Base-by-base conservation (phyloP, 1,140 invertebrate genomes). In the Bombyx mori region DNA sequence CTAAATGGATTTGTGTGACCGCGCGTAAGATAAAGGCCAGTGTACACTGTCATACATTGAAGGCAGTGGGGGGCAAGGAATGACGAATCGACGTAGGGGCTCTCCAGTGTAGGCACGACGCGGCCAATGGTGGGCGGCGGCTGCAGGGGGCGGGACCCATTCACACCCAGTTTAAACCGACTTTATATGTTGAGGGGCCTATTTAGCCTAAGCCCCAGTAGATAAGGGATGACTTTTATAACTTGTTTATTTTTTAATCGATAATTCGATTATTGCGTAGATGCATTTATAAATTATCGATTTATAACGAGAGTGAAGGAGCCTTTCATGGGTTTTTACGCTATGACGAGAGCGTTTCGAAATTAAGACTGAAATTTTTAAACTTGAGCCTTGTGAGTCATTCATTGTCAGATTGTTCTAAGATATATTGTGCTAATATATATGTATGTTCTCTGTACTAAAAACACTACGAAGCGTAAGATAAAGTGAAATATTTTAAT, bases 1-100 rank as follows among this genome's bases (percentile, higher is more conserved):
- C 81, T 86, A 82, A 86, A 79, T 82, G 73, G 73, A 73, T 73
- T 71, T 71, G 74, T 74, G 69, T 77, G 73, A 74, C 77, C 67
- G 76, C 71, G 73, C 78, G 78, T 70, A 81, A 80, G 75, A 82
- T 84, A 86, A 84, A 82, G 79, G 66, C 71, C 66, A 69, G 75
- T 67, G 61, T 69, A 68, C 69, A 67, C 60, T 54, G 63, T 73
- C 60, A 53, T 76, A 86, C 77, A 71, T 65, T 48, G 18, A 9
- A 26, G 57, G 69, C 61, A 75, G 73, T 76, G 79, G 75, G 66
- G 68, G 78, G 69, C 64, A 65, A 58, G 65, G 52, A 56, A 59
- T 66, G 61, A 66, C 77, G 77, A 80, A 80, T 83, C 65, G 69
- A 63, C 65, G 66, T 52, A 58, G 70, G 71, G 71, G 65, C 69